Base-by-base conservation (phyloP, 2,888 invertebrate genomes). In the Pterostichus niger region DNA sequence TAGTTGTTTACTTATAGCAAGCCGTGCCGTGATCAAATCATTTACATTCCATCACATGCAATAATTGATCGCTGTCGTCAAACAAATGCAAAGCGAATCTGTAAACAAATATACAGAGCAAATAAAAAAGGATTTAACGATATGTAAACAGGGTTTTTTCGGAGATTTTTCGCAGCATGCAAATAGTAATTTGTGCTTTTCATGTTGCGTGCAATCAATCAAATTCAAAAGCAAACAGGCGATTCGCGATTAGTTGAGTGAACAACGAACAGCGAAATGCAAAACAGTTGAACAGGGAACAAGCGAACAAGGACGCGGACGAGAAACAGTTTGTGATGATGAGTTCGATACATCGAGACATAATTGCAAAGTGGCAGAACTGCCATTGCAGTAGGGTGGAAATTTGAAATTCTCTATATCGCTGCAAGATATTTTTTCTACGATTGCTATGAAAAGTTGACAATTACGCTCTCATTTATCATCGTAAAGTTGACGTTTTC, bases 161-260 rank as follows among this genome's bases (percentile, higher is more conserved):
- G 13, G 40, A 46, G 59, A 35, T 78, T 56, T 54, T 76, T 56
- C 54, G 17, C 75, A 59, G 49, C 75, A 59, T 40, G 46, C 61
- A 79, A 79, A 79, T 79, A 79, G 59, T 56, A 46, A 79, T 79
- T 79, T 79, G 79, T 61, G 77, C 77, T 77, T 77, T 77, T 77
- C 56, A 77, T 77, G 56, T 77, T 64, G 59, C 40, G 77, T 56
- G 79, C 46, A 79, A 79, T 79, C 79, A 79, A 79, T 79, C 79
- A 79, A 59, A 71, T 44, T 33, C 33, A 13, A 71, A 44, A 24
- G 79, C 61, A 79, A 79, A 79, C 64, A 79, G n/a, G 44, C 33
- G 79, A 79, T 64, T 79, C 24, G 44, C 33, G 79, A 79, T 79
- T 79, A 79, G 64, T 79, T 79, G 79, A 79, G 61, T 64, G 24